phyloP scores from a whole-genome alignment of 1,140 invertebrate species.

The Wasmannia auropunctata region DNA sequence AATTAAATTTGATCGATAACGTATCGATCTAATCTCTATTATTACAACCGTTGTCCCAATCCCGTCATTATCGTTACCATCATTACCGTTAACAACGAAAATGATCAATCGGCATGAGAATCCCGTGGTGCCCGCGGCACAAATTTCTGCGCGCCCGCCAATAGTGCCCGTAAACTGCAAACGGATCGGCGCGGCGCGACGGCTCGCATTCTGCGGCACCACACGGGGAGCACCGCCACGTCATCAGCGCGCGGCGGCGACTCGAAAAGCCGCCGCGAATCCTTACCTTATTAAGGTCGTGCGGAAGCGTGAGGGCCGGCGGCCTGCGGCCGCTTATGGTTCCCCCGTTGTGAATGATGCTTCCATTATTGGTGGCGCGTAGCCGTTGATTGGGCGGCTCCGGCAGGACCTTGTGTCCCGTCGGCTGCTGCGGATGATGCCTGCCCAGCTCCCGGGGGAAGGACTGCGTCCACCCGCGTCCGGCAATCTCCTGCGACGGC shows the following conservation, averaged over 20 bases:
- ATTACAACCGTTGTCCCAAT: neutral
- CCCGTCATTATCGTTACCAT: no score
- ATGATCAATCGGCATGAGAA: neutral
- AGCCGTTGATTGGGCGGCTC: slow-evolving; percentile 87
- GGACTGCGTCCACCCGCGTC: slow-evolving; percentile 83
- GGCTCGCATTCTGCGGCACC: neutral
- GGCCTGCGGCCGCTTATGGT: slow-evolving; percentile 89
- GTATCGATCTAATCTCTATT: neutral
- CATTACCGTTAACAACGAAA: neutral
- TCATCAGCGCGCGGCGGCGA: slow-evolving; percentile 55
- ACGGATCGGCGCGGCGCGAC: neutral
- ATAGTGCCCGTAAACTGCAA: neutral
- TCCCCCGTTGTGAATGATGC: slow-evolving; percentile 91
- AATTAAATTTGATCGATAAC: neutral
- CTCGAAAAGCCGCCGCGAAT: slow-evolving; percentile 55
- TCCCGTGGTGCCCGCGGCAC: neutral
- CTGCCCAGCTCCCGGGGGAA: slow-evolving; percentile 82
- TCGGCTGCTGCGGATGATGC: slow-evolving; percentile 76
- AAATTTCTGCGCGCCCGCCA: neutral
- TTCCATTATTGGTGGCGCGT: slow-evolving; percentile 91
- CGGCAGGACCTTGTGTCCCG: slow-evolving; percentile 89
- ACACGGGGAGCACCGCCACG: slow-evolving; percentile 30
- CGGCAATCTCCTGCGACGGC: slow-evolving; percentile 66
- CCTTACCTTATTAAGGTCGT: slow-evolving; percentile 79
- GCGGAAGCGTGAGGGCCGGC: slow-evolving; percentile 75